These are phyloP conservation scores for Pristionchus arcanus DNA, from an alignment of 2,888 invertebrate genomes.

Conservation along the genomic window DNA sequence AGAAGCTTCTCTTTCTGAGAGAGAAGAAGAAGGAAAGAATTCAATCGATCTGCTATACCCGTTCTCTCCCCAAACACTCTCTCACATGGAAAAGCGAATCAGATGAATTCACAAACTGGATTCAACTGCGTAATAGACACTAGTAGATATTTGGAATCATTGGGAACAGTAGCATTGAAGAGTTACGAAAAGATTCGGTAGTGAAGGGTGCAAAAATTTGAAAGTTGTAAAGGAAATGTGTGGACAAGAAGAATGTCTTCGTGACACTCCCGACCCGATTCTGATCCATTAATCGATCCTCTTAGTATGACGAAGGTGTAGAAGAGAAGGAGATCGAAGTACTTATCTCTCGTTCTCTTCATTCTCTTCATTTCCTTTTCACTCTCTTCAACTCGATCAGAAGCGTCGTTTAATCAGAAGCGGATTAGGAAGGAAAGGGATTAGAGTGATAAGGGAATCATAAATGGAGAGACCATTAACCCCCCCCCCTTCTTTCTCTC, in stretches of 20 bases:
- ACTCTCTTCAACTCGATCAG: background rate
- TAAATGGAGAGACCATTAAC: slow-evolving; percentile 36
- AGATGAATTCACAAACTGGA: background rate
- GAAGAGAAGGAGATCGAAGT: slow-evolving; percentile 12
- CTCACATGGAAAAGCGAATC: background rate
- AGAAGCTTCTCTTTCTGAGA: background rate
- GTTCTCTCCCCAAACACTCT: slow-evolving; percentile 15
- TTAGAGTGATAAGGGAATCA: slow-evolving; percentile 32
- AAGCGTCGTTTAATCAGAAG: slow-evolving; percentile 41
- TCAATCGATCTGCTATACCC: slow-evolving; percentile 1
- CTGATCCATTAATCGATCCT: background rate
- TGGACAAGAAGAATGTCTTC: background rate
- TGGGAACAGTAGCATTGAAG: background rate
- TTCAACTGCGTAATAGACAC: background rate
- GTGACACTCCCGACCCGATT: background rate
- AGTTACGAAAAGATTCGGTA: background rate
- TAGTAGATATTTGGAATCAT: background rate
- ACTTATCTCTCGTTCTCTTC: slow-evolving; percentile 16
- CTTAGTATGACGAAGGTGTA: slow-evolving; percentile 19
- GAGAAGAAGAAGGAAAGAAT: slow-evolving; percentile 12
- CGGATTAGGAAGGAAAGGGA: slow-evolving; percentile 36
- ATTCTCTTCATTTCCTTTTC: background rate
- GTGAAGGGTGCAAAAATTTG: background rate
- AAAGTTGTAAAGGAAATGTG: background rate
- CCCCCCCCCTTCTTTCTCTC: background rate